Evolutionary conservation across 2,113 vertebrate species (phyloP).

Genomic region (Atherinomorus stipes): DNA sequence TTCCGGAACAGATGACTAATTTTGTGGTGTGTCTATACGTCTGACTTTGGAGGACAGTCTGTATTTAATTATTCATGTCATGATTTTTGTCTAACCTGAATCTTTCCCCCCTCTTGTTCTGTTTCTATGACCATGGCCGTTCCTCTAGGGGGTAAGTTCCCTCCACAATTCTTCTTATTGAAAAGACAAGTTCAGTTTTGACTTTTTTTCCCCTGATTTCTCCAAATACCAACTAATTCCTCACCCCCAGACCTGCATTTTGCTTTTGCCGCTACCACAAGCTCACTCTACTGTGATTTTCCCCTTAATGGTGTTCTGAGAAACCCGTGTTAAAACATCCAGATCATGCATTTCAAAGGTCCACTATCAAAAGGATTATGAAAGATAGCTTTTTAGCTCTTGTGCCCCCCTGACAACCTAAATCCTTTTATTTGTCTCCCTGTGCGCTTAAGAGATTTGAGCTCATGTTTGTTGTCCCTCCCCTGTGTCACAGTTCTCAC

Average conservation of each 20-base stretch:
- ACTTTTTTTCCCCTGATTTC: neutral
- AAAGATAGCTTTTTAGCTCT: conserved; percentile 87
- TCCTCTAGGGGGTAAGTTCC: conserved; percentile 78
- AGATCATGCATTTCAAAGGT: conserved; percentile 85
- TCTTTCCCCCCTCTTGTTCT: conserved; percentile 18
- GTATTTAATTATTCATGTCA: neutral
- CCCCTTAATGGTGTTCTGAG: conserved; percentile 60
- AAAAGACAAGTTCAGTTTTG: neutral
- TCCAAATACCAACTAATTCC: neutral
- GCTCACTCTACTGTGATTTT: conserved; percentile 40
- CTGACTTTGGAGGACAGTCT: too few species aligned
- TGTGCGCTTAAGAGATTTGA: conserved; percentile 86
- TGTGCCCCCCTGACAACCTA: conserved; percentile 79
- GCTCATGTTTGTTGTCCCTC: conserved; percentile 86
- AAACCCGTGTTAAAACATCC: conserved; percentile 73
- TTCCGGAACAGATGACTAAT: too few species aligned
- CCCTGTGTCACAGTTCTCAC: conserved; percentile 84
- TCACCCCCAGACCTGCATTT: neutral
- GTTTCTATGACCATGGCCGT: conserved; percentile 25
- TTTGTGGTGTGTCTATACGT: neutral
- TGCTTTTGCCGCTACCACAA: conserved; percentile 54
- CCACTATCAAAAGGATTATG: conserved; percentile 86
- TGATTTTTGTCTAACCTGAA: conserved; percentile 6
- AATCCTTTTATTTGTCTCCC: conserved; percentile 85
- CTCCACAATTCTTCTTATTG: neutral